Evolutionary conservation across 1,140 invertebrate genomes (phyloP).

Genomic region (Drosophila malerkotliana): DNA sequence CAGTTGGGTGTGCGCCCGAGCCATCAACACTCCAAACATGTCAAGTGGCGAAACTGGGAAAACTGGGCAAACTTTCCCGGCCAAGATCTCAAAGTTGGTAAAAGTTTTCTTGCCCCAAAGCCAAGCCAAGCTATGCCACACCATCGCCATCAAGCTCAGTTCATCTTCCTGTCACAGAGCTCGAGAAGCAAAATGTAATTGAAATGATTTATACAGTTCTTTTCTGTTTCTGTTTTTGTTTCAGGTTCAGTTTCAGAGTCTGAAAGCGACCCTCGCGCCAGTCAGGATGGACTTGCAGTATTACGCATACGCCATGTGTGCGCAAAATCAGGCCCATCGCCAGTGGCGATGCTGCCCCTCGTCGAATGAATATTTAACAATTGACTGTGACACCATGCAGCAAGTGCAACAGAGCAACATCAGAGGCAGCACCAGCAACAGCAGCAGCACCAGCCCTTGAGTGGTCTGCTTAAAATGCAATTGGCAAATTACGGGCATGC

Average conservation of each 20-base stretch:
- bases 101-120: slow-evolving; percentile 32
- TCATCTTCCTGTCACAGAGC: slow-evolving; percentile 77
- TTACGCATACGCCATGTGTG: slow-evolving; percentile 41
- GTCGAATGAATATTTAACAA: slow-evolving; percentile 35
- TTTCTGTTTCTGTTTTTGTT: slow-evolving; percentile 20
- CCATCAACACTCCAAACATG: slow-evolving; percentile 59
- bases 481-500: slow-evolving; percentile 70
- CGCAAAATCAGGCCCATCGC: slow-evolving; percentile 15
- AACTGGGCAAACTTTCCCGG: slow-evolving; percentile 63
- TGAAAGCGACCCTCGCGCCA: slow-evolving; percentile 9
- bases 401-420: slow-evolving; percentile 5
- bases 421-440: slow-evolving; percentile 7
- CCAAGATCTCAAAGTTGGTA: slow-evolving; percentile 55
- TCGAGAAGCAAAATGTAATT: slow-evolving; percentile 74
- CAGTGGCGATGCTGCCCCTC: slow-evolving; percentile 17
- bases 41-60: slow-evolving; percentile 43
- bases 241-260: neutral
- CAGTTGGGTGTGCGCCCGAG: slow-evolving; percentile 34
- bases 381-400: slow-evolving; percentile 35
- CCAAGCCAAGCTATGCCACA: slow-evolving; percentile 7
- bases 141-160: slow-evolving; percentile 46
- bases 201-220: slow-evolving; percentile 81
- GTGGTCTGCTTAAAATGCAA: slow-evolving; percentile 73
- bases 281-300: slow-evolving; percentile 18
- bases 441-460: slow-evolving; percentile 5